Evolutionary conservation across 1,140 invertebrate species (phyloP).

Genomic region (Zaprionus tsacasi): DNA sequence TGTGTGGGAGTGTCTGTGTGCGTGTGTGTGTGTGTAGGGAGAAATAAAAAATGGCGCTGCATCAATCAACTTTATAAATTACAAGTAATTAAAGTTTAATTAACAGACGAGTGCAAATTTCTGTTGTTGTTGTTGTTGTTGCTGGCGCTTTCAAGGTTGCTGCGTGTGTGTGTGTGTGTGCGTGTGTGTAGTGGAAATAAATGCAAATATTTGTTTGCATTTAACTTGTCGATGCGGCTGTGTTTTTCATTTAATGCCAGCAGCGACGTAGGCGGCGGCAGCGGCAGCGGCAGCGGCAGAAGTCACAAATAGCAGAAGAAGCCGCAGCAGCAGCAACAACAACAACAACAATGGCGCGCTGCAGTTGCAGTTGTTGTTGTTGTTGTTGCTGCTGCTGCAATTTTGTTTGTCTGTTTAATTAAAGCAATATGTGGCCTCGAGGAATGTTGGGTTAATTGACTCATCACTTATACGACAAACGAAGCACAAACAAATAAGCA

Average conservation of each 20-base stretch:
- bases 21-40: constrained; percentile 5
- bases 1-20: background rate
- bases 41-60: constrained; percentile 38
- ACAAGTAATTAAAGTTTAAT: constrained; percentile 80
- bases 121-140: constrained; percentile 38
- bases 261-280: constrained; percentile 42
- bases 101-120: constrained; percentile 49
- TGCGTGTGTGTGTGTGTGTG: constrained; percentile 29
- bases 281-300: constrained; percentile 7
- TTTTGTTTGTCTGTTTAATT: constrained; percentile 81
- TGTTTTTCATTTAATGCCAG: constrained; percentile 47
- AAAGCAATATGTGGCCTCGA: constrained; percentile 81
- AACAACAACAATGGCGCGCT: constrained; percentile 35
- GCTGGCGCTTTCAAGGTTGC: constrained; percentile 65
- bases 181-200: constrained; percentile 37
- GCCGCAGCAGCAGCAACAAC: constrained; percentile 2
- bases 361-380: constrained; percentile 50
- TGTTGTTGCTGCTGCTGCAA: constrained; percentile 53
- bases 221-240: constrained; percentile 51
- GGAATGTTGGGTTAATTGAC: constrained; percentile 82
- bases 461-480: constrained; percentile 82
- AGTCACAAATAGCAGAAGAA: constrained; percentile 37
- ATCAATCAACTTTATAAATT: constrained; percentile 78
- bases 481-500: constrained; percentile 77
- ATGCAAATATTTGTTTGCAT: constrained; percentile 75